Evolutionary conservation across 1,140 invertebrate species (phyloP), one percentile per base, ranked within the genome.

Genomic region (Proales similis): DNA sequence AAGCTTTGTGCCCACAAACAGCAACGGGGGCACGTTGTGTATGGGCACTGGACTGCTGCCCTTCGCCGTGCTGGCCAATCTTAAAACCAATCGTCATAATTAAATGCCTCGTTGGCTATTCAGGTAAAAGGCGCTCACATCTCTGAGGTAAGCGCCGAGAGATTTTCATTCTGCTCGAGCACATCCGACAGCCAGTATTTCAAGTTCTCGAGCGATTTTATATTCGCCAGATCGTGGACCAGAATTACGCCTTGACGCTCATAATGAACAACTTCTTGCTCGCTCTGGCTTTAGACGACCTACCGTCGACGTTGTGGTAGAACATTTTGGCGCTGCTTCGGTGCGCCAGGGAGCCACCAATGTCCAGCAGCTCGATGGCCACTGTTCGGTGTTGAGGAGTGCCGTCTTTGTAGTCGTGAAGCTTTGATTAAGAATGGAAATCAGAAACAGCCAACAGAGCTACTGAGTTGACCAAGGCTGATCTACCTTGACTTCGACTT

Each of bases 361-460:
- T 82, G 73, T 97, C 93, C 85, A 90, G 96, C 20, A 96, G 78
- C 78, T 96, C 92, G 36, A 96, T 80, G 76, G 94, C 94, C 77
- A 86, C 95, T 22, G 85, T 85, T 66, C 85, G 85, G 71, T 96
- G 90, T 29, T 71, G 67, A 11, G 86, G 85, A 0, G 89, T 94
- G n/a, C 11, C 90, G 79, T 92, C 90, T 74, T 89, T 90, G 69
- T 86, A 95, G 74, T 90, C 87, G 70, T 96, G 91, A 20, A 96
- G 78, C 80, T 79, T 66, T 27, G 62, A 46, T 60, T 46, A 60
- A 42, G 48, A 33, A 29, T 6, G 14, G 17, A 57, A 33, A 2
- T n/a, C n/a, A n/a, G 61, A 65, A 65, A 67, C 4, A 7, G n/a
- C 2, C 12, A 60, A n/a, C 22, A 27, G 48, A 36, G n/a, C 20